A percentile compares a stretch with the other conserved stretches of the same genome.
Conservation (phyloP, 2,113 vertebrate genomes). For the Thomomys bottae region DNA sequence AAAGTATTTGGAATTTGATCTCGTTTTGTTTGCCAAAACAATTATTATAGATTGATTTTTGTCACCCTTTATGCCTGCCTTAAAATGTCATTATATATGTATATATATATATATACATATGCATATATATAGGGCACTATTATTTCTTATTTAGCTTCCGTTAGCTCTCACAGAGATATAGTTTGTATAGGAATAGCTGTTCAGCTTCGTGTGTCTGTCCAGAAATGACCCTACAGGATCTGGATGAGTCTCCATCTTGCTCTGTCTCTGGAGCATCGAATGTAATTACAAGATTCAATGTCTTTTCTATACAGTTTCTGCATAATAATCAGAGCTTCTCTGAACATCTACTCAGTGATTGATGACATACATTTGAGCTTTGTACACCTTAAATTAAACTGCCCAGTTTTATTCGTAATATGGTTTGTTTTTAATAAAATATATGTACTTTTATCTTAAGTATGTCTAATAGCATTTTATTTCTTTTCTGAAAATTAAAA, state of each 20-base stretch:
- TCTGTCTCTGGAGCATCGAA: neutral
- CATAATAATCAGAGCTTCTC: slow-evolving; percentile 17
- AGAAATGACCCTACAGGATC: neutral
- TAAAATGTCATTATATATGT: neutral
- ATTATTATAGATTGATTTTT: neutral
- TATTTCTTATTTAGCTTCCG: neutral
- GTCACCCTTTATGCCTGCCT: neutral
- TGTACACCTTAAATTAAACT: slow-evolving; percentile 13
- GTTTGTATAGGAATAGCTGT: neutral
- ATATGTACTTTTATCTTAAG: slow-evolving; percentile 23
- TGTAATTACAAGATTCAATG: neutral
- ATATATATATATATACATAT: too few species aligned
- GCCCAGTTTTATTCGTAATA: neutral
- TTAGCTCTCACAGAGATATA: too few species aligned
- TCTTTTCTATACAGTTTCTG: neutral
- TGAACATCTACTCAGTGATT: neutral
- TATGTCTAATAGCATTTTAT: slow-evolving; percentile 4
- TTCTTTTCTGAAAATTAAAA: neutral
- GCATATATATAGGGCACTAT: too few species aligned
- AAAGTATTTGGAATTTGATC: neutral
- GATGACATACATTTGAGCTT: neutral
- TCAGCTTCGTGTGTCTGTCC: neutral
- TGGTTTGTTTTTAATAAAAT: slow-evolving; percentile 14
- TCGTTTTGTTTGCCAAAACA: neutral
- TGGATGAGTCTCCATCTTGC: neutral